These are phyloP conservation scores for Chionodraco myersi DNA, from an alignment of 2,113 vertebrate species.

Conservation along the genomic window DNA sequence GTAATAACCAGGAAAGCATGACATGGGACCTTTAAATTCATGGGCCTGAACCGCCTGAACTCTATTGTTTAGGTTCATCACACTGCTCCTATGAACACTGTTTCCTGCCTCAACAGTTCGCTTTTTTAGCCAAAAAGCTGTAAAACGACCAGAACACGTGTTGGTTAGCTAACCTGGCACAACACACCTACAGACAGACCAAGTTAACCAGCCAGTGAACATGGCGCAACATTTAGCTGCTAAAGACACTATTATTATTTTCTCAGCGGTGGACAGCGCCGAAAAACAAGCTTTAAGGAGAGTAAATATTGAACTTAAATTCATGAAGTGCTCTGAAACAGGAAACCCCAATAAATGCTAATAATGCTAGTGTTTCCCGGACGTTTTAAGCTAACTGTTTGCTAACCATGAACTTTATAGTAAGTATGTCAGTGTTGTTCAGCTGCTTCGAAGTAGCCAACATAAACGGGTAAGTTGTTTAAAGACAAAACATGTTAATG, in stretches of 20 bases:
- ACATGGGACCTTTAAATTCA: too few relatives aligned
- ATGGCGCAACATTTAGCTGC: background rate
- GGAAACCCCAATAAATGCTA: background rate
- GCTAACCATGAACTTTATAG: background rate
- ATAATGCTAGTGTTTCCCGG: background rate
- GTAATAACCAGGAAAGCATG: too few relatives aligned
- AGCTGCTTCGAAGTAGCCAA: background rate
- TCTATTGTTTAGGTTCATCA: background rate
- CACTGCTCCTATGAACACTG: background rate
- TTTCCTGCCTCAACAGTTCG: background rate
- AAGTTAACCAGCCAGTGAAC: background rate
- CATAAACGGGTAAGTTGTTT: background rate
- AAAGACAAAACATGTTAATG: too few relatives aligned
- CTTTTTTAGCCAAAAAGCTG: too few relatives aligned
- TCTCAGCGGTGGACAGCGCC: background rate
- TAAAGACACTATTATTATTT: background rate
- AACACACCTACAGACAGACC: background rate
- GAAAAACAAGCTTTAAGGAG: background rate
- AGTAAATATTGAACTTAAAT: background rate
- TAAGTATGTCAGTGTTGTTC: background rate
- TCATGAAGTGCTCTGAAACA: background rate
- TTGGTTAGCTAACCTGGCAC: background rate
- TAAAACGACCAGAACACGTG: background rate
- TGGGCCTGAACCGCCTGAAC: too few relatives aligned
- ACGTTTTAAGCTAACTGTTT: background rate